A percentile compares a stretch with the other conserved stretches of the same genome.
Evolutionary conservation across 1,140 invertebrate species (phyloP).

Genomic region (Brachionus rotundiformis): DNA sequence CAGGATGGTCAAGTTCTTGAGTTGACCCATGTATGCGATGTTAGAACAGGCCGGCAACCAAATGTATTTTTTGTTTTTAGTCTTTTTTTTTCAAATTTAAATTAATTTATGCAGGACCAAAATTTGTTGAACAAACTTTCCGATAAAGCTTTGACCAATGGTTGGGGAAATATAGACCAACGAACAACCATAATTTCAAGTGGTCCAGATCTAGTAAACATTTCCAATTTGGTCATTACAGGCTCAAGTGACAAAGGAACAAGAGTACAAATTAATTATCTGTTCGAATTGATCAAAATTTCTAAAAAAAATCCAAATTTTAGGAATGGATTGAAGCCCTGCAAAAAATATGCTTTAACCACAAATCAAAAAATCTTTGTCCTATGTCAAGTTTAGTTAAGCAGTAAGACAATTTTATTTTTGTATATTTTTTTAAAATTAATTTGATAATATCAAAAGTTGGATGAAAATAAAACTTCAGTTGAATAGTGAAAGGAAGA

Average conservation of each 20-base stretch:
- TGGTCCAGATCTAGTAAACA: constrained; percentile 97
- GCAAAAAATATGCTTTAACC: constrained; percentile 88
- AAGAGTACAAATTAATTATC: constrained; percentile 68
- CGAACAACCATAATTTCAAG: constrained; percentile 96
- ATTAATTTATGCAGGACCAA: constrained; percentile 29
- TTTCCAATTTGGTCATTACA: constrained; percentile 94
- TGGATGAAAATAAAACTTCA: constrained; percentile 94
- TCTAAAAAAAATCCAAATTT: constrained; percentile 54
- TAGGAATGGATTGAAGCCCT: constrained; percentile 89
- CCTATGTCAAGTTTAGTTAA: constrained; percentile 91
- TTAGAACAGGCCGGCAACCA: constrained; percentile 81
- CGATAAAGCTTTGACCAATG: constrained; percentile 54
- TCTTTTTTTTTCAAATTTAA: no score
- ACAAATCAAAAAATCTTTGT: constrained; percentile 92
- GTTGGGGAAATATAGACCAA: constrained; percentile 77
- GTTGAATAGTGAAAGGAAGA: constrained; percentile 88
- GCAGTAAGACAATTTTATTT: constrained; percentile 68
- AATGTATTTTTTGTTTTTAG: constrained; percentile 73
- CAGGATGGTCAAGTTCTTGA: constrained; percentile 91
- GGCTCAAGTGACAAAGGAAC: constrained; percentile 86
- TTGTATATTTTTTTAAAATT: no score
- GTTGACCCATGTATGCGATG: constrained; percentile 93
- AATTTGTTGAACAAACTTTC: constrained; percentile 49
- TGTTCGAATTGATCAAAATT: constrained; percentile 55
- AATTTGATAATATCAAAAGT: no score